phyloP scores from a whole-genome alignment of 2,113 vertebrate species.

The Alethe diademata region DNA sequence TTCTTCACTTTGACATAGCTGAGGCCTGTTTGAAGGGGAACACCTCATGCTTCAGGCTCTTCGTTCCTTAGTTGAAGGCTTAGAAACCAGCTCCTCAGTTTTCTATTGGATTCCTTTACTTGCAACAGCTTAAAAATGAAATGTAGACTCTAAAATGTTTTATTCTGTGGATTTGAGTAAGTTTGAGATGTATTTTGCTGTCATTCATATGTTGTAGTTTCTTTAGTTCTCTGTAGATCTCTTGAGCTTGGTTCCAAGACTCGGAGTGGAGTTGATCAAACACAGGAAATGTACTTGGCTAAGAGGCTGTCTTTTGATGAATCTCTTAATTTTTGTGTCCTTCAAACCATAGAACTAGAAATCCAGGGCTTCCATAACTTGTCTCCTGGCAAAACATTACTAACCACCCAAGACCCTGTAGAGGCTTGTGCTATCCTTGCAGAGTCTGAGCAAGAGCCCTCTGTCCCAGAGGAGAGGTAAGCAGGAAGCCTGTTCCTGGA shows the following conservation, averaged over 20 bases:
- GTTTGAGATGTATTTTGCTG: not conserved
- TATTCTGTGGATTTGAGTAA: not conserved
- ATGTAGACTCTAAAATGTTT: not conserved
- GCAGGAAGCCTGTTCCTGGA: not conserved
- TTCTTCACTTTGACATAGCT: not conserved
- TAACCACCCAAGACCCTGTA: not conserved
- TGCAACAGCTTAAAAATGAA: not conserved
- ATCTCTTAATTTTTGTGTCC: not conserved
- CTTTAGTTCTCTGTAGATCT: not conserved
- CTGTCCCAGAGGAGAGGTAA: not conserved
- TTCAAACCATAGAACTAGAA: not conserved
- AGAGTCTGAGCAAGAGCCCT: not conserved
- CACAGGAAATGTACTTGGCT: not conserved
- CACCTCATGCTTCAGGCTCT: not conserved
- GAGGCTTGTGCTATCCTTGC: not conserved
- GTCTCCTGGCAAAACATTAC: not conserved
- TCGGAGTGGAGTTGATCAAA: not conserved
- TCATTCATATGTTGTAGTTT: not conserved
- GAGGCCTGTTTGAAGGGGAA: slow-evolving; percentile 39
- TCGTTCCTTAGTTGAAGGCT: not conserved
- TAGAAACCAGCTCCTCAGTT: not conserved
- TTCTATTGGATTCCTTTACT: not conserved
- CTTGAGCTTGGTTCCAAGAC: not conserved
- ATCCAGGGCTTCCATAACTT: not conserved
- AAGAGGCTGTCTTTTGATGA: not conserved